Evolutionary conservation across 2,113 vertebrate species (phyloP).

Genomic region (Proteles cristata): DNA sequence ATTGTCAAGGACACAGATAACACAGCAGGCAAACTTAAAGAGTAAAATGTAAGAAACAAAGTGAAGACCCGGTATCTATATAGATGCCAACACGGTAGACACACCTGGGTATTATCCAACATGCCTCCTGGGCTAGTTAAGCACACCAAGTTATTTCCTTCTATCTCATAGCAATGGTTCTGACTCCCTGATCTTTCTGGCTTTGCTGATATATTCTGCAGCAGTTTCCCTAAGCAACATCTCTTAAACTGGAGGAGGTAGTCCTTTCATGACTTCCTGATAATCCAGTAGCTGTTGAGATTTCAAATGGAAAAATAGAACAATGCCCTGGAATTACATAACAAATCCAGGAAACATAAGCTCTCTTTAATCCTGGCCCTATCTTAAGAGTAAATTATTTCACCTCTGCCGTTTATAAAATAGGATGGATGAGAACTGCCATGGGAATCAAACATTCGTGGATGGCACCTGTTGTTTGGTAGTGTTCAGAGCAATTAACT

Average conservation of each 20-base stretch:
- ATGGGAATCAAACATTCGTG: neutral
- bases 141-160: conserved; percentile 32
- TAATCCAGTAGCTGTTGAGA: neutral
- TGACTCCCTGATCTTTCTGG: conserved; percentile 25
- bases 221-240: conserved; percentile 49
- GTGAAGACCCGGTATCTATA: neutral
- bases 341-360: conserved; percentile 50
- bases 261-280: neutral
- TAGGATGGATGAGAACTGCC: neutral
- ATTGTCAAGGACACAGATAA: conserved; percentile 33
- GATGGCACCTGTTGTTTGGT: neutral
- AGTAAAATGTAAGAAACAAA: conserved; percentile 60
- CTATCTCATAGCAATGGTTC: neutral
- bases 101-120: conserved; percentile 18
- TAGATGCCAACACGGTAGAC: neutral
- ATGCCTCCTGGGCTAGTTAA: conserved; percentile 41
- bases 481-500: conserved; percentile 7
- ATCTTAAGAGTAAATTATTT: conserved; percentile 56
- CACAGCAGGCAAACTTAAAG: conserved; percentile 24
- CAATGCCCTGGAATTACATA: conserved; percentile 30
- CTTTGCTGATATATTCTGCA: neutral
- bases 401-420: conserved; percentile 29
- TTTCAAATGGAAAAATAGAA: conserved; percentile 33
- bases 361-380: conserved; percentile 21
- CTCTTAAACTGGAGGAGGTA: neutral